Percentiles rank a stretch among this genome's conserved stretches.
These are phyloP conservation scores for Trachythela sp. DNA, from an alignment of 64 coral and sea anemone genomes.

Conservation along the genomic window DNA sequence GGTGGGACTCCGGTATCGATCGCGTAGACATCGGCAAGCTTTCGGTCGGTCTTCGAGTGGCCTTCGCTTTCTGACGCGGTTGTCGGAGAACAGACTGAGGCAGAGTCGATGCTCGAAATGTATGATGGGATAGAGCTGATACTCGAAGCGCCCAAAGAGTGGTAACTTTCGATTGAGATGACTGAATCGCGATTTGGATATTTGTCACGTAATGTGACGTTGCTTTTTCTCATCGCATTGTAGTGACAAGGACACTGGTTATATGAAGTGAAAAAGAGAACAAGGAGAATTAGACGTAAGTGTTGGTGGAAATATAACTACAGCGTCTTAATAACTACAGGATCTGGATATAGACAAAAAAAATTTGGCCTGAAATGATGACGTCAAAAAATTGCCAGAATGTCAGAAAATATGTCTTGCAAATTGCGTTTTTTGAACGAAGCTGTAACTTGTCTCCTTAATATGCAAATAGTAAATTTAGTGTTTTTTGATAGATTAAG, in stretches of 20 bases:
- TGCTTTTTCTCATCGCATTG: not conserved
- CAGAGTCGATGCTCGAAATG: conserved; percentile 12
- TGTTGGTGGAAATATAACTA: not conserved
- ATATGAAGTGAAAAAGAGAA: not conserved
- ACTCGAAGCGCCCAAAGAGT: not conserved
- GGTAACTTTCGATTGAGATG: not conserved
- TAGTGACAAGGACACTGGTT: not conserved
- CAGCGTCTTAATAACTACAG: too few relatives aligned
- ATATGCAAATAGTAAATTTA: too few relatives aligned
- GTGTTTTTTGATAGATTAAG: too few relatives aligned
- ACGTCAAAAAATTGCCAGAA: too few relatives aligned
- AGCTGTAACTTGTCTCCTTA: too few relatives aligned
- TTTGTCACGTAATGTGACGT: not conserved
- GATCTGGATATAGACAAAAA: too few relatives aligned
- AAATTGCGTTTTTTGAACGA: too few relatives aligned
- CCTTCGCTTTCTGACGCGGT: not conserved
- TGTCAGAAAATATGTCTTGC: too few relatives aligned
- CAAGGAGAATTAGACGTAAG: not conserved
- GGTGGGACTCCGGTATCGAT: conserved; percentile 5
- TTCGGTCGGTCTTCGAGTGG: not conserved
- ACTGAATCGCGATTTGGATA: not conserved
- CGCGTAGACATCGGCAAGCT: not conserved
- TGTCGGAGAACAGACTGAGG: not conserved
- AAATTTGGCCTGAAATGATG: too few relatives aligned
- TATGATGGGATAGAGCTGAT: conserved; percentile 15